phyloP scores from a whole-genome alignment of 2,113 vertebrate species.

The Nycticebus coucang region DNA sequence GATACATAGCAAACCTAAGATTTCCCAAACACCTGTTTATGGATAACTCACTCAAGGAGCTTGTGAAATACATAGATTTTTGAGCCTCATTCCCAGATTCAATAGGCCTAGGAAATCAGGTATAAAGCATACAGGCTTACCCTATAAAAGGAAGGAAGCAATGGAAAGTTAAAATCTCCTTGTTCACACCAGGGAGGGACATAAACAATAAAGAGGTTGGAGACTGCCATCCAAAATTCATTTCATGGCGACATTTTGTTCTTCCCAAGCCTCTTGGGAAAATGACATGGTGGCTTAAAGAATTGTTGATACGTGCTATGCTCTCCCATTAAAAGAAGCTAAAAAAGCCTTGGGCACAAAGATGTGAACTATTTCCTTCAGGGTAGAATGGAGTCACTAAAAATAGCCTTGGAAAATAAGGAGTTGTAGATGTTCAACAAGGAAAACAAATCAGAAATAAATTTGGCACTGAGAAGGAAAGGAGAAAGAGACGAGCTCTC shows the following conservation, averaged over 20 bases:
- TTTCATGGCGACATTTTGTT: constrained; percentile 85
- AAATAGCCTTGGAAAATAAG: constrained; percentile 84
- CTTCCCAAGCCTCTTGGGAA: constrained; percentile 82
- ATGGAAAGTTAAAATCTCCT: background rate
- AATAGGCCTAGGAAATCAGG: background rate
- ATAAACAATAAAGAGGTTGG: constrained; percentile 63
- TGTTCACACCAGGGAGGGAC: background rate
- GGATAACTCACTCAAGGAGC: background rate
- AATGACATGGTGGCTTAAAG: constrained; percentile 81
- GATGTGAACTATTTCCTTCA: constrained; percentile 80
- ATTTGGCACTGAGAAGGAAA: constrained; percentile 56
- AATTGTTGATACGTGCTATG: constrained; percentile 82
- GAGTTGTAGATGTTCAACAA: constrained; percentile 75
- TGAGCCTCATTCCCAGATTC: background rate
- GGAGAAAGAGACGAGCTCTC: constrained; percentile 56
- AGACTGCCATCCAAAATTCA: constrained; percentile 68
- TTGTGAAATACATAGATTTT: background rate
- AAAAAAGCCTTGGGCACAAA: constrained; percentile 80
- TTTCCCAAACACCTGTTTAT: background rate
- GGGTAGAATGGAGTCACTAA: constrained; percentile 78
- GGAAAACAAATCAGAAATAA: constrained; percentile 81
- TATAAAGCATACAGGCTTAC: constrained; percentile 8
- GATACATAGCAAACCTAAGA: background rate
- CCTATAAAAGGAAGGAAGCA: background rate
- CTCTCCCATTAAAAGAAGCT: constrained; percentile 81